phyloP scores from a whole-genome alignment of 1,140 invertebrate genomes.

The Procambarus virginalis region DNA sequence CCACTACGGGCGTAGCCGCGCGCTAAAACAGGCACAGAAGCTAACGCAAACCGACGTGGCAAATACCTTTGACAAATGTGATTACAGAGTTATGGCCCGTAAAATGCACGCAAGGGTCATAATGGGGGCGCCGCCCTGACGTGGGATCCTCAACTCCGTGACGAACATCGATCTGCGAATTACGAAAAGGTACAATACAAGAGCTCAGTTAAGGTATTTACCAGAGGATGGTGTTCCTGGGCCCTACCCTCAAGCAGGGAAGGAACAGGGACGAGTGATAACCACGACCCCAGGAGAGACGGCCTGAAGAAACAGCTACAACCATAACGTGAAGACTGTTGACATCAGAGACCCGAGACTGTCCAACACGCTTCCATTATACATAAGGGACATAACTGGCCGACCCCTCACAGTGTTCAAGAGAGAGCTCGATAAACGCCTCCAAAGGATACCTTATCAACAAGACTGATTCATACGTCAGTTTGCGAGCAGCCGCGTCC shows the following conservation, averaged over 20 bases:
- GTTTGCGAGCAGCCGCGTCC: too few species aligned
- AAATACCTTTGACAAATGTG: conserved; percentile 40
- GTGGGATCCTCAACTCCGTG: neutral
- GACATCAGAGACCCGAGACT: too few species aligned
- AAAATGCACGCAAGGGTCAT: conserved; percentile 34
- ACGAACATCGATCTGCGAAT: neutral
- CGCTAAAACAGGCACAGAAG: neutral
- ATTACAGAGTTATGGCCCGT: conserved; percentile 35
- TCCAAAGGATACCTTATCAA: too few species aligned
- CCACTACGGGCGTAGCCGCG: too few species aligned
- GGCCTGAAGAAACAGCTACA: neutral
- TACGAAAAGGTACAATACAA: neutral
- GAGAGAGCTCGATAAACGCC: too few species aligned
- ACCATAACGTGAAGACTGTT: too few species aligned
- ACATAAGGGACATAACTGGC: too few species aligned
- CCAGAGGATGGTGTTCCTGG: neutral
- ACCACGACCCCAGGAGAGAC: neutral
- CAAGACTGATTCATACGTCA: too few species aligned
- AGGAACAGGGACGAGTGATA: neutral
- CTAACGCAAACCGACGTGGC: conserved; percentile 14
- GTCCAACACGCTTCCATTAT: too few species aligned
- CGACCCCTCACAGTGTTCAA: too few species aligned
- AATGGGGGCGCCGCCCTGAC: neutral
- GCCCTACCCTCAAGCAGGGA: neutral
- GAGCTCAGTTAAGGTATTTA: neutral